Base-by-base conservation (phyloP, 1,140 invertebrate genomes). In the Drosophila sp. region DNA sequence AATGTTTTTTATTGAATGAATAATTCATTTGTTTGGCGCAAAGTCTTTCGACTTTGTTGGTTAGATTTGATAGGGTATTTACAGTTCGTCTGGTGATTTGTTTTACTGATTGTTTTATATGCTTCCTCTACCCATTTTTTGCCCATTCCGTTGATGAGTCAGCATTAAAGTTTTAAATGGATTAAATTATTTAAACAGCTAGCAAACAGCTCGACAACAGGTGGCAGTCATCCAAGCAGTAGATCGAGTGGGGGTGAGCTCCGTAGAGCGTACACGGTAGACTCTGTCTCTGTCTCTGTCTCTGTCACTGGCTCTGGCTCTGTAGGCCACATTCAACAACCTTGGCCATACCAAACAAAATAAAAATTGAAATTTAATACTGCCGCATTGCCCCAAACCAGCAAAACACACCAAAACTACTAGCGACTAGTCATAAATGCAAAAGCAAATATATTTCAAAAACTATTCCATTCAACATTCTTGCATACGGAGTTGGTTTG, bases 391-490 rank as follows among this genome's bases (percentile, higher is more conserved):
- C 55, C 55, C 1, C 32, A 58, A 32, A 29, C 32, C 33, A 17
- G n/a, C 29, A 25, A 10, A 38, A 3, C 25, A 38, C 17, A 23
- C 10, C 25, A 58, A 25, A 0, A 25, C n/a, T 35, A 10, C 11
- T 50, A 50, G 56, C 56, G 8, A 38, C 17, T 17, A 71, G 83
- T 76, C 83, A 86, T 87, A 87, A 86, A 86, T 86, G 76, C 79
- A 87, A 86, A 86, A 73, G 68, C 30, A n/a, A 40, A 57, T 75
- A 64, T 56, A 47, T 67, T 65, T 54, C 44, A 44, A 68, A 87
- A 87, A 87, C 83, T 79, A 86, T 74, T 83, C 73, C 65, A 86
- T 87, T 87, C 69, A 72, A 80, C 77, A 67, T 78, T 69, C 63
- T 56, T 70, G 33, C 33, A 35, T 17, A 17, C 17, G 8, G 3